Evolutionary conservation across 2,113 vertebrate species (phyloP).

Genomic region (Stigmatopora nigra): DNA sequence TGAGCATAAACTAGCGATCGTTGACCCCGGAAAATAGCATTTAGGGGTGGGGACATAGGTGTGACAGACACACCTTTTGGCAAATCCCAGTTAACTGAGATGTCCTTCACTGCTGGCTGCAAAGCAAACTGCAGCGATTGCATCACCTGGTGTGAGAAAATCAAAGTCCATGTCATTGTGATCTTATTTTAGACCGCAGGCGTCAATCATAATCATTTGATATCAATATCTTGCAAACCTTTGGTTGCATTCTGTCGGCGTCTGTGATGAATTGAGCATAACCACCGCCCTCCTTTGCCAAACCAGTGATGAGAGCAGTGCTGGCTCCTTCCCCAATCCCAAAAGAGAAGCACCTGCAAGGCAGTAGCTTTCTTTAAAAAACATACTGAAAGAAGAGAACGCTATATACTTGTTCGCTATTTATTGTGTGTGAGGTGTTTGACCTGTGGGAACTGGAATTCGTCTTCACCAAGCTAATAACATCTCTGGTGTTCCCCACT

Average conservation of each 20-base stretch:
- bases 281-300: constrained; percentile 70
- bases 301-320: constrained; percentile 74
- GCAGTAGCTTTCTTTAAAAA: not conserved
- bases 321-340: constrained; percentile 81
- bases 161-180: not conserved
- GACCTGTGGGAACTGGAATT: constrained; percentile 74
- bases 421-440: not conserved
- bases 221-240: constrained; percentile 59
- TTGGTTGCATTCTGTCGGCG: constrained; percentile 74
- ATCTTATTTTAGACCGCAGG: not conserved
- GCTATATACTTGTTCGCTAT: not conserved
- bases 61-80: constrained; percentile 53
- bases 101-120: constrained; percentile 55
- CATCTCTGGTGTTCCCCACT: constrained; percentile 69
- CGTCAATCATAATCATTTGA: not conserved
- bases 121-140: constrained; percentile 63
- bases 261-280: constrained; percentile 76
- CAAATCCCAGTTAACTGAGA: constrained; percentile 58
- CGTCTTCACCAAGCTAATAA: constrained; percentile 68
- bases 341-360: constrained; percentile 78
- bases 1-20: constrained; percentile 64
- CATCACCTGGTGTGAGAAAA: constrained; percentile 43
- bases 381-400: not conserved
- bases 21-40: constrained; percentile 61
- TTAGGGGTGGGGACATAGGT: constrained; percentile 57